A percentile compares a stretch with the other conserved stretches of the same genome.
phyloP scores from a whole-genome alignment of 2,113 vertebrate genomes.

The Clupea harengus region DNA sequence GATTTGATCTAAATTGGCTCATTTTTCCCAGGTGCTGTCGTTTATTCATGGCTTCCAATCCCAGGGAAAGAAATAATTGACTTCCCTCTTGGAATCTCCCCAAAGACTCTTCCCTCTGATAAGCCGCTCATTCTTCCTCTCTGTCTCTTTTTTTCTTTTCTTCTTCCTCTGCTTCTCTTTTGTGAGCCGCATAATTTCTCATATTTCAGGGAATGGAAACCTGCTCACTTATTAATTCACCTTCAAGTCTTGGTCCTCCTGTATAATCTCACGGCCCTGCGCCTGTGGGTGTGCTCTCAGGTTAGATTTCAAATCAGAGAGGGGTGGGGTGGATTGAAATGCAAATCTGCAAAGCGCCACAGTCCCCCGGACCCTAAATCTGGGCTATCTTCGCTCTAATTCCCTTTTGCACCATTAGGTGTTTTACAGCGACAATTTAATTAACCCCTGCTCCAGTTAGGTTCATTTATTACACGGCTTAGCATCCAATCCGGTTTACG shows the following conservation, averaged over 20 bases:
- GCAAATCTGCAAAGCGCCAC: conserved; percentile 23
- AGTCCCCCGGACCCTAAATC: conserved; percentile 19
- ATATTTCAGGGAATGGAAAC: background rate
- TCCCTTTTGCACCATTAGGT: conserved; percentile 29
- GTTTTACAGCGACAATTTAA: conserved; percentile 29
- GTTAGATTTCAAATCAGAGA: conserved; percentile 39
- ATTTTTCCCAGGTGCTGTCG: conserved; percentile 18
- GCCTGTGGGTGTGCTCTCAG: conserved; percentile 35
- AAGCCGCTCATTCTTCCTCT: background rate
- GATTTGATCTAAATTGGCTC: conserved; percentile 13
- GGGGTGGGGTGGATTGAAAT: background rate
- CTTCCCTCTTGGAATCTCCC: conserved; percentile 36
- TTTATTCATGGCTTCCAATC: conserved; percentile 40
- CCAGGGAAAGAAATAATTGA: conserved; percentile 41
- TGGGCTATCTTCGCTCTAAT: conserved; percentile 27
- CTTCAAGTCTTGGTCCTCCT: conserved; percentile 39
- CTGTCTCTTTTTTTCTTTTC: background rate
- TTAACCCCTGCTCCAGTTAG: conserved; percentile 37
- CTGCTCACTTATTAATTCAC: conserved; percentile 49
- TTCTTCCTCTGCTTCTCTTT: background rate
- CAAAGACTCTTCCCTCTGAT: conserved; percentile 10
- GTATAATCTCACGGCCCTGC: conserved; percentile 51
- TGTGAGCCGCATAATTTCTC: conserved; percentile 8
- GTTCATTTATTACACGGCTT: conserved; percentile 16
- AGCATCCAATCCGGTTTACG: conserved; percentile 20